Conservation (phyloP, 2,797 vertebrate species). For the Tokudaia tokunoshimensis region DNA sequence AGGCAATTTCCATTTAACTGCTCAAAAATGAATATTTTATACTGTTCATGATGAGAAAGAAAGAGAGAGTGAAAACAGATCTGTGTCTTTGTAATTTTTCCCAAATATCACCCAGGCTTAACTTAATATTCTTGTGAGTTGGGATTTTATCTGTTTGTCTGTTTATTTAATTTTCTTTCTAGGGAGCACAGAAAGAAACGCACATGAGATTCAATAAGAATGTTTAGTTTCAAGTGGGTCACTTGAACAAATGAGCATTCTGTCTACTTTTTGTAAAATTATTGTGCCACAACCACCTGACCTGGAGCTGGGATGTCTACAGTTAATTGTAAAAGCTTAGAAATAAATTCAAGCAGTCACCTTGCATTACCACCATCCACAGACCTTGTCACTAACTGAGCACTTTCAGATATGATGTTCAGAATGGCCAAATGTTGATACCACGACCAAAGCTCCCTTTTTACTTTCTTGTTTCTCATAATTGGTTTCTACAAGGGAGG, state of each 20-base stretch:
- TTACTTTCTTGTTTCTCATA: neutral
- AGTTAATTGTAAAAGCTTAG: neutral
- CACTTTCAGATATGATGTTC: neutral
- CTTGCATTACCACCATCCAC: neutral
- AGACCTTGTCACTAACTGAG: neutral
- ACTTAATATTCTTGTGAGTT: slow-evolving; percentile 58
- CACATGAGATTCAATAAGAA: slow-evolving; percentile 58
- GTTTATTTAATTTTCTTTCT: slow-evolving; percentile 55
- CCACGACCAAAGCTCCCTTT: neutral
- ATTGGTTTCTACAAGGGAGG: neutral
- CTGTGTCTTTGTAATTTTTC: slow-evolving; percentile 38
- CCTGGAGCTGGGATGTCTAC: neutral
- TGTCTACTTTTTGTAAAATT: slow-evolving; percentile 66
- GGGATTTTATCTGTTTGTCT: slow-evolving; percentile 49
- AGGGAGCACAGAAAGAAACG: slow-evolving; percentile 27
- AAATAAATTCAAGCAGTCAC: neutral
- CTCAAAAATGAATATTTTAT: neutral
- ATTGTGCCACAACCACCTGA: slow-evolving; percentile 1
- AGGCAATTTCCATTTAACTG: slow-evolving; percentile 35
- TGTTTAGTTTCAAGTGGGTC: slow-evolving; percentile 64
- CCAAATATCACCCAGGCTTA: slow-evolving; percentile 53
- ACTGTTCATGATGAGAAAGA: slow-evolving; percentile 37
- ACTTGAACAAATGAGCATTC: slow-evolving; percentile 60
- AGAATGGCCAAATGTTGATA: neutral
- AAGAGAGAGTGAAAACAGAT: neutral